A percentile compares a stretch with the other conserved stretches of the same genome.
Evolutionary conservation across 2,113 vertebrate species (phyloP).

Genomic region (Apteryx owenii): DNA sequence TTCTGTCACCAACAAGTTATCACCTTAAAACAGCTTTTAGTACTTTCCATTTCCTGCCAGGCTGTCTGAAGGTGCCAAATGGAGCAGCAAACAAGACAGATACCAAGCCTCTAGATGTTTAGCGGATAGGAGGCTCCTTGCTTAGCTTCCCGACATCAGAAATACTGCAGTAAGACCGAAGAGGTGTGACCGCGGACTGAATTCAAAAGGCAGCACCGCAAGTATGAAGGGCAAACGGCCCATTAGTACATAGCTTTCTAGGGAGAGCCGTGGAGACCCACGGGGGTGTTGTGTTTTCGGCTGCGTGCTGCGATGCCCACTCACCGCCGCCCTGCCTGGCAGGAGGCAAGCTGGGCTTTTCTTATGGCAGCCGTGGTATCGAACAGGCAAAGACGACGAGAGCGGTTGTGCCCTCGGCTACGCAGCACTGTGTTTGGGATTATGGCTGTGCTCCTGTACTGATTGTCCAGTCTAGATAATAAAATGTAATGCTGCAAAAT

Average conservation of each 20-base stretch:
- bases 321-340: too few relatives aligned
- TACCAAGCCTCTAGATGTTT: background rate
- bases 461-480: background rate
- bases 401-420: background rate
- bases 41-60: background rate
- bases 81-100: background rate
- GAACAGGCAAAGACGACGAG: background rate
- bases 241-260: background rate
- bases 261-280: background rate
- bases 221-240: background rate
- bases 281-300: background rate
- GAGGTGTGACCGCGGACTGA: background rate
- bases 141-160: background rate
- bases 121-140: background rate
- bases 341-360: background rate
- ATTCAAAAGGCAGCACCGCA: background rate
- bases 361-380: background rate
- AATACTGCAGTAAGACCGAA: background rate
- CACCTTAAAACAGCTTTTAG: background rate
- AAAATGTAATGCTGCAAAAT: background rate
- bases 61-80: background rate
- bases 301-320: background rate
- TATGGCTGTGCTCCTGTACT: background rate
- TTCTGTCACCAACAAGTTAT: background rate
- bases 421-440: background rate